Conservation (phyloP, 2,797 vertebrate species). For the Lagodon rhomboides region DNA sequence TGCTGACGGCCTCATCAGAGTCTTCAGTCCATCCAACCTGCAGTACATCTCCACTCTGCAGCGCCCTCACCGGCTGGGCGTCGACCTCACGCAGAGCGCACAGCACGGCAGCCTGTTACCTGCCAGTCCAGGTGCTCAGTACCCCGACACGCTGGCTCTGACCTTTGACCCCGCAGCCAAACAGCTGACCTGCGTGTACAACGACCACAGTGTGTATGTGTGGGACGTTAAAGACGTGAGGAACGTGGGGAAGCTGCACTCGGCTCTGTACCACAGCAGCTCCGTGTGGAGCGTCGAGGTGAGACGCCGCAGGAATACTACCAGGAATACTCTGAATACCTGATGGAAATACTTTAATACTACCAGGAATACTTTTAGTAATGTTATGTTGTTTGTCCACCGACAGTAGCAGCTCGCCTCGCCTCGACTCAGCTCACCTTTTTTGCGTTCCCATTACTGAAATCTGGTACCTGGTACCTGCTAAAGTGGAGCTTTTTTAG, state of each 20-base stretch:
- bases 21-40: conserved; percentile 86
- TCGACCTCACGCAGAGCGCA: conserved; percentile 76
- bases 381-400: too few species aligned
- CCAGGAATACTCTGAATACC: not conserved
- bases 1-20: conserved; percentile 85
- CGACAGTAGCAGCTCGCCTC: too few species aligned
- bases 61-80: conserved; percentile 88
- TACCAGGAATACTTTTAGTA: not conserved
- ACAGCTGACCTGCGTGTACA: conserved; percentile 90
- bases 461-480: too few species aligned
- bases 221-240: conserved; percentile 88
- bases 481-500: too few species aligned
- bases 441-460: too few species aligned
- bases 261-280: conserved; percentile 91
- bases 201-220: conserved; percentile 92
- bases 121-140: conserved; percentile 70
- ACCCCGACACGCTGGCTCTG: conserved; percentile 89
- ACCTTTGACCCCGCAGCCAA: conserved; percentile 83
- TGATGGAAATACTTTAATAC: not conserved
- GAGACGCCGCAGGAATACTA: conserved; percentile 51
- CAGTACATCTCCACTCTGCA: conserved; percentile 87
- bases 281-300: conserved; percentile 93
- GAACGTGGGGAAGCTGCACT: conserved; percentile 85
- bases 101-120: conserved; percentile 61
- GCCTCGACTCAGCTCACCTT: too few species aligned